Evolutionary conservation across 2,113 vertebrate species (phyloP).

Genomic region (Catagonus wagneri): DNA sequence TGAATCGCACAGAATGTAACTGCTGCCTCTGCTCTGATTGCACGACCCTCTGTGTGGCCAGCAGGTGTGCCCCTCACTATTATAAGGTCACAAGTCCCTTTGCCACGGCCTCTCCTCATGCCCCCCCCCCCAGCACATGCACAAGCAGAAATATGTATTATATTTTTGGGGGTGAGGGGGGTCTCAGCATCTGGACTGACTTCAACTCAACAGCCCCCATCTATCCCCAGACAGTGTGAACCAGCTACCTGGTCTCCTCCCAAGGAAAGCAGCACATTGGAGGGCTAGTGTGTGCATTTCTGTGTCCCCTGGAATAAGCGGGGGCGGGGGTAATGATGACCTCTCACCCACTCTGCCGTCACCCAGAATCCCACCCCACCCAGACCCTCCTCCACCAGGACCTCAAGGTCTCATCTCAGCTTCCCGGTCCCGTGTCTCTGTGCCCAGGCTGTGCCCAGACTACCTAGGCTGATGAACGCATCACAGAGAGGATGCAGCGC

Average conservation of each 20-base stretch:
- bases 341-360: neutral
- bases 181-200: rapidly evolving
- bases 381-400: neutral
- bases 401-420: neutral
- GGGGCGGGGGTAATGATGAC: too few relatives aligned
- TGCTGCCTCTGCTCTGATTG: neutral
- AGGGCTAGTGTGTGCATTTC: rapidly evolving
- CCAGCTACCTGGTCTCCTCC: rapidly evolving
- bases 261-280: too few relatives aligned
- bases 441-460: neutral
- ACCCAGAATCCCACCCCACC: neutral
- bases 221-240: rapidly evolving
- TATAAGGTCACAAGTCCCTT: neutral
- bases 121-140: rapidly evolving
- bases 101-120: neutral
- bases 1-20: rapidly evolving
- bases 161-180: rapidly evolving
- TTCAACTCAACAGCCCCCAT: neutral
- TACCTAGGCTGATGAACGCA: neutral
- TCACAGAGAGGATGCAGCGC: neutral
- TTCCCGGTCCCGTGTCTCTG: neutral
- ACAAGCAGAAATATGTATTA: neutral
- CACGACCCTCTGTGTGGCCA: neutral
- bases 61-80: neutral
- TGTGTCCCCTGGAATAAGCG: neutral